These are phyloP conservation scores for Drosophila pseudotalamancana DNA, from an alignment of 2,888 invertebrate genomes.

Conservation along the genomic window DNA sequence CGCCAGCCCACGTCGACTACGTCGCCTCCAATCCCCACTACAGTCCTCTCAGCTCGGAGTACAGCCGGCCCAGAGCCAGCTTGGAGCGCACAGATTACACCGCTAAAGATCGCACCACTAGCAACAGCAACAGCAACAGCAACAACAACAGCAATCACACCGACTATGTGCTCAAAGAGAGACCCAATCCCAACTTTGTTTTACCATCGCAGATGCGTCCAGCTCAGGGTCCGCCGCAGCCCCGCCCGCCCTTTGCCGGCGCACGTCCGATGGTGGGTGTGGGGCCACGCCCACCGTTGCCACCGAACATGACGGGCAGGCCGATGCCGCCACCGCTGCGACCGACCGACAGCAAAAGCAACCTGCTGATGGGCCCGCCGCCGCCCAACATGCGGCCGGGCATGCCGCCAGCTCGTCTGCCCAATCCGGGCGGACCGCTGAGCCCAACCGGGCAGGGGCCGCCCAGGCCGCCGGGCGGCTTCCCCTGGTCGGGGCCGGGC, in stretches of 20 bases:
- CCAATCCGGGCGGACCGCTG: conserved; percentile 66
- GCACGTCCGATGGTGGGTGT: conserved; percentile 71
- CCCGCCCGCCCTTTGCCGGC: conserved; percentile 77
- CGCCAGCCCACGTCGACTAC: conserved; percentile 6
- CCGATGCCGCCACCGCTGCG: conserved; percentile 82
- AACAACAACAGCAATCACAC: conserved; percentile 5
- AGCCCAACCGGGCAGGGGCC: conserved; percentile 81
- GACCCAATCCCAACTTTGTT: conserved; percentile 55
- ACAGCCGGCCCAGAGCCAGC: conserved; percentile 13
- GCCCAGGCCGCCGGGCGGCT: conserved; percentile 77
- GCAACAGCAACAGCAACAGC: conserved; percentile 30
- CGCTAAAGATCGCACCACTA: conserved; percentile 50
- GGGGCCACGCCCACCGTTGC: conserved; percentile 80
- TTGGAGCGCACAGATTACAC: not conserved
- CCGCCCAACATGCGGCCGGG: conserved; percentile 67
- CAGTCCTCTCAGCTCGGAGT: conserved; percentile 14
- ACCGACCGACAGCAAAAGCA: conserved; percentile 85
- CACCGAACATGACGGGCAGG: conserved; percentile 69
- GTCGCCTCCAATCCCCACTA: too few species aligned
- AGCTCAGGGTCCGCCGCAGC: conserved; percentile 68
- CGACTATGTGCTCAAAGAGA: conserved; percentile 31
- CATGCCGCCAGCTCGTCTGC: conserved; percentile 65
- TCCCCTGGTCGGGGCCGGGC: conserved; percentile 71
- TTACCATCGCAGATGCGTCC: conserved; percentile 81
- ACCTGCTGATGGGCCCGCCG: conserved; percentile 80